phyloP scores from a whole-genome alignment of 2,888 invertebrate genomes.

The Prosapia bicincta region DNA sequence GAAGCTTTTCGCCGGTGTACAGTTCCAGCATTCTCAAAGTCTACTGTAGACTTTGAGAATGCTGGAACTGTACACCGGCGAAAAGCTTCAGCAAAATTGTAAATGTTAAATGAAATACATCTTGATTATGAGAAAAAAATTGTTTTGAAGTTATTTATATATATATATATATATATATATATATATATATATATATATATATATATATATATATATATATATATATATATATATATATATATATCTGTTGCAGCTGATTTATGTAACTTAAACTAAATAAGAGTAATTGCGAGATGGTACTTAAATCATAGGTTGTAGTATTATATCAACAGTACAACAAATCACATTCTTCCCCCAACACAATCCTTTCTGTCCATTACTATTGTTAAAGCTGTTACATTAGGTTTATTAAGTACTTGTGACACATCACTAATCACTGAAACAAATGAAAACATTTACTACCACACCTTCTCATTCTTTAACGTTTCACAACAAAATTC shows the following conservation, averaged over 20 bases:
- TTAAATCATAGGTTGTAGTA: neutral
- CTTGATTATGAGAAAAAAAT: no score
- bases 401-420: slow-evolving; percentile 1
- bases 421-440: neutral
- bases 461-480: neutral
- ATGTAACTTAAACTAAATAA: neutral
- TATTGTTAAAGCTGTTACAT: neutral
- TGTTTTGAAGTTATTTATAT: no score
- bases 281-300: neutral
- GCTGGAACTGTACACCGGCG: no score
- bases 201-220: neutral
- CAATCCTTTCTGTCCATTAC: neutral
- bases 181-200: no score
- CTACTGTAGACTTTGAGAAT: no score
- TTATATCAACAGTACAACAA: neutral
- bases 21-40: no score
- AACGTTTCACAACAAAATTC: neutral
- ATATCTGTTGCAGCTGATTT: neutral
- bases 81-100: no score
- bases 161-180: no score
- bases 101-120: no score
- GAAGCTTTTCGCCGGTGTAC: no score
- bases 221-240: neutral
- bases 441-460: neutral
- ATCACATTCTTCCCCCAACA: neutral